A percentile compares a stretch with the other conserved stretches of the same genome.
These are phyloP conservation scores for Tadarida brasiliensis DNA, from an alignment of 2,797 vertebrate species.

Conservation along the genomic window DNA sequence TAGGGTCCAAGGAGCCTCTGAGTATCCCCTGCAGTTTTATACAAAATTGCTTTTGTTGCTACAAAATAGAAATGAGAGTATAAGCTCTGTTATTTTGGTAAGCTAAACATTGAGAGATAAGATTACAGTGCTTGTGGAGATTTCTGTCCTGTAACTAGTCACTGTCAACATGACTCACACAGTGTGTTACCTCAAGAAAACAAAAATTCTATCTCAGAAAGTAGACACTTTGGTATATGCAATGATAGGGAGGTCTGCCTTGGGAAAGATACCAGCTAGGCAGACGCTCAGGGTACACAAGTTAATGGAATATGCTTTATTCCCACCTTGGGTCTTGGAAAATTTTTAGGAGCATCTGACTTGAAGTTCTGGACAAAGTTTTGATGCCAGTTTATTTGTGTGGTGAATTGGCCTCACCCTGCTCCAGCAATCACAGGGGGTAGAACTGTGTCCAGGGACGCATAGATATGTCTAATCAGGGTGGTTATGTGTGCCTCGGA, in stretches of 20 bases:
- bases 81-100: constrained; percentile 74
- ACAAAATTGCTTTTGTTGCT: constrained; percentile 79
- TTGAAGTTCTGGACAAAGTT: neutral
- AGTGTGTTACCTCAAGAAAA: constrained; percentile 76
- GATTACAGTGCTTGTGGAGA: constrained; percentile 72
- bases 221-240: constrained; percentile 60
- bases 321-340: neutral
- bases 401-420: neutral
- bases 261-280: neutral
- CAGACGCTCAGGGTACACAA: neutral
- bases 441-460: neutral
- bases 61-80: constrained; percentile 70
- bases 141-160: constrained; percentile 77
- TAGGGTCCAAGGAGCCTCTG: neutral
- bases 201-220: constrained; percentile 66
- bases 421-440: accelerated
- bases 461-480: neutral
- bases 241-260: neutral
- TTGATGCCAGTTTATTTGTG: accelerated
- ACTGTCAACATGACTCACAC: constrained; percentile 78
- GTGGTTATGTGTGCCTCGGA: neutral
- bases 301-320: neutral
- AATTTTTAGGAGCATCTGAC: neutral
- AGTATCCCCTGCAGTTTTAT: constrained; percentile 70
- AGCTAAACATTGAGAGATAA: constrained; percentile 72